phyloP scores from a whole-genome alignment of 2,888 invertebrate species.

The Acronicta psi region DNA sequence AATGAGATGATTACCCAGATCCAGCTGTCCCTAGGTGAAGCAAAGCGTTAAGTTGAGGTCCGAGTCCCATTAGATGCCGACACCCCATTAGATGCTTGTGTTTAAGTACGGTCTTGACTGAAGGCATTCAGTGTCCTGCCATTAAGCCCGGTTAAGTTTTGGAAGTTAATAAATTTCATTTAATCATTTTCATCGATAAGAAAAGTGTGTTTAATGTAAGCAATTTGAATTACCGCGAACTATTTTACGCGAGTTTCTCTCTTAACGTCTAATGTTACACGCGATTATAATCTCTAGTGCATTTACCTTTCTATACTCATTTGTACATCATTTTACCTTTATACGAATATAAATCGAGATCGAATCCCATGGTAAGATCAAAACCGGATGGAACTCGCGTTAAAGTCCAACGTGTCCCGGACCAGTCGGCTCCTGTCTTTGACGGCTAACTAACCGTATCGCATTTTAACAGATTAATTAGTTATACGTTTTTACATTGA shows the following conservation, averaged over 20 bases:
- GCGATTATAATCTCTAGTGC: neutral
- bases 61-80: too few relatives aligned
- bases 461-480: neutral
- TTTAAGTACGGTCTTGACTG: too few relatives aligned
- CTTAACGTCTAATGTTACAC: neutral
- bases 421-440: constrained; percentile 22
- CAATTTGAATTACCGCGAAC: neutral
- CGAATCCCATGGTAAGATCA: constrained; percentile 9
- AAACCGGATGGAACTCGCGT: constrained; percentile 24
- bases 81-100: too few relatives aligned
- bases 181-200: neutral
- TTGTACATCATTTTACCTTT: too few relatives aligned
- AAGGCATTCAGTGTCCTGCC: too few relatives aligned
- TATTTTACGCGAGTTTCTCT: neutral
- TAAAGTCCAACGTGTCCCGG: constrained; percentile 15
- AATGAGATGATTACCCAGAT: too few relatives aligned
- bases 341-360: constrained; percentile 4
- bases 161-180: too few relatives aligned
- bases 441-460: constrained; percentile 28
- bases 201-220: neutral
- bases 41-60: too few relatives aligned
- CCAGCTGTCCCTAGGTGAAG: too few relatives aligned
- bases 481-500: constrained; percentile 4
- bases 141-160: too few relatives aligned
- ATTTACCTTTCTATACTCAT: neutral